phyloP scores from a whole-genome alignment of 92 coral and sea anemone genomes.

The Parazoanthus darwini region DNA sequence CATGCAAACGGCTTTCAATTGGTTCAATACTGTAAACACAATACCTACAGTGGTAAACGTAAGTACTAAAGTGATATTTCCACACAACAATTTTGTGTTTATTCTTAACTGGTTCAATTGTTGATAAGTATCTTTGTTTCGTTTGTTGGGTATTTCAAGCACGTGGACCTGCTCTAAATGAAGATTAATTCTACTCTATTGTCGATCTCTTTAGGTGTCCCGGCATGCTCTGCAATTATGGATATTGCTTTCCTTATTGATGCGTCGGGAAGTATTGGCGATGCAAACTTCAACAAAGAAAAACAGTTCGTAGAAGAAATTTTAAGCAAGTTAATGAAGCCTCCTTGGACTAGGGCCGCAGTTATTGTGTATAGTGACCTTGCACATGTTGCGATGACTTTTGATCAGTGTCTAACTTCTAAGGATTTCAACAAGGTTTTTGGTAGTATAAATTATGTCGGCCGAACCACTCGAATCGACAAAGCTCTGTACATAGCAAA shows the following conservation, averaged over 20 bases:
- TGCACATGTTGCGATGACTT: slow-evolving; percentile 31
- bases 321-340: slow-evolving; percentile 6
- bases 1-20: too few relatives aligned
- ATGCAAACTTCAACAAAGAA: slow-evolving; percentile 31
- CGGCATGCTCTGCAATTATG: slow-evolving; percentile 17
- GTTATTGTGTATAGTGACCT: slow-evolving; percentile 47
- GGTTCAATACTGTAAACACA: too few relatives aligned
- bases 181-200: neutral
- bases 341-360: slow-evolving; percentile 13
- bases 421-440: slow-evolving; percentile 29
- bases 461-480: slow-evolving; percentile 67
- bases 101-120: too few relatives aligned
- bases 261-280: slow-evolving; percentile 51
- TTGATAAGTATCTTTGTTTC: too few relatives aligned
- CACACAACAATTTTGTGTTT: neutral
- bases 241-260: slow-evolving; percentile 69
- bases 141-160: too few relatives aligned
- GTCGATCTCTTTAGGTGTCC: neutral
- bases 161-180: neutral
- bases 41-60: too few relatives aligned
- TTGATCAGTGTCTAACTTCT: slow-evolving; percentile 20
- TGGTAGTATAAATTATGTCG: slow-evolving; percentile 60
- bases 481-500: slow-evolving; percentile 60
- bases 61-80: too few relatives aligned
- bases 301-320: slow-evolving; percentile 37